phyloP scores from a whole-genome alignment of 2,888 invertebrate genomes.

The Amphiduros pacificus region DNA sequence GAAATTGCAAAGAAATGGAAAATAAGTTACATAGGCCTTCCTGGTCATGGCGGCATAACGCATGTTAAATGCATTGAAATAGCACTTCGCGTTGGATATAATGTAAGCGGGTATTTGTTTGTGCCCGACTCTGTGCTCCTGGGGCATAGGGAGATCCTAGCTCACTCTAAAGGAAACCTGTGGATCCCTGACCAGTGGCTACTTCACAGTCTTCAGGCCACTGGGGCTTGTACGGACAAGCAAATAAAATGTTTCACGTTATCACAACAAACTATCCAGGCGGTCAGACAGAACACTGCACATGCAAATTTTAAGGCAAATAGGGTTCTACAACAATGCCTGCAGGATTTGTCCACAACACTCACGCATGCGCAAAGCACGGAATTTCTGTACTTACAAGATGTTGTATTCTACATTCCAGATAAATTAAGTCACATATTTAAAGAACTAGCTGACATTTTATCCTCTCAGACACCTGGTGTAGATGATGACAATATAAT shows the following conservation, averaged over 20 bases:
- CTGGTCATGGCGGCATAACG: background rate
- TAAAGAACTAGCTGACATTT: slow-evolving; percentile 15
- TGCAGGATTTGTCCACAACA: slow-evolving; percentile 17
- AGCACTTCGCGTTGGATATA: slow-evolving; percentile 28
- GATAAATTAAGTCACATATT: slow-evolving; percentile 7
- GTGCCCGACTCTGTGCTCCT: slow-evolving; percentile 26
- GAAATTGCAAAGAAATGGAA: slow-evolving; percentile 23
- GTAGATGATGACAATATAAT: no score
- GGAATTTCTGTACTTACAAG: slow-evolving; percentile 20
- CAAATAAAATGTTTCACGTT: slow-evolving; percentile 16
- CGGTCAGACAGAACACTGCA: slow-evolving; percentile 5
- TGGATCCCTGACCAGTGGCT: slow-evolving; percentile 20
- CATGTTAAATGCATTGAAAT: slow-evolving; percentile 21
- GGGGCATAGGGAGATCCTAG: background rate
- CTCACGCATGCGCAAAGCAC: slow-evolving; percentile 10
- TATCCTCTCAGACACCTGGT: no score
- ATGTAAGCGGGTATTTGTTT: slow-evolving; percentile 27
- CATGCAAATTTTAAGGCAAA: slow-evolving; percentile 16
- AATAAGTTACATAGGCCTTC: slow-evolving; percentile 22
- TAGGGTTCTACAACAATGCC: no score
- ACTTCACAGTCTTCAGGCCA: slow-evolving; percentile 13
- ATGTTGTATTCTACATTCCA: slow-evolving; percentile 19
- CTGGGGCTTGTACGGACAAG: slow-evolving; percentile 13
- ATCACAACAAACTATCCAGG: slow-evolving; percentile 1
- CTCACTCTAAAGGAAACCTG: slow-evolving; percentile 8